Conservation (phyloP, 2,888 invertebrate genomes). For the Nemotelus nigrinus region DNA sequence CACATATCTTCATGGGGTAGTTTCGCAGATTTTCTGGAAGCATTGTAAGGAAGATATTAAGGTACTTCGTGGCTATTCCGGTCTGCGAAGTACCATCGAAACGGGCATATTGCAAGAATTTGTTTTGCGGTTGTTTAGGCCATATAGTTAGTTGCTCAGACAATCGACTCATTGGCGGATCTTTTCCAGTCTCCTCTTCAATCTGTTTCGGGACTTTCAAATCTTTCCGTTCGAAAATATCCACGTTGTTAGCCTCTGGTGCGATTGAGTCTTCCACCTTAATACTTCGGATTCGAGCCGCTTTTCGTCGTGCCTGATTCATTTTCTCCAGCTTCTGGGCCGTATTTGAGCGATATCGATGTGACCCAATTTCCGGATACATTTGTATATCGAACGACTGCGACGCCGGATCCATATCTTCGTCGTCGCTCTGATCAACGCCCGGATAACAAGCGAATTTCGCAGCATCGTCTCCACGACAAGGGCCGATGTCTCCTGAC, state of each 20-base stretch:
- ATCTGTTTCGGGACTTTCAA: conserved; percentile 56
- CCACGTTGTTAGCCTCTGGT: conserved; percentile 67
- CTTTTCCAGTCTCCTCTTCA: conserved; percentile 59
- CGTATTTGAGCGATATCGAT: conserved; percentile 84
- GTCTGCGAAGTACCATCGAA: conserved; percentile 90
- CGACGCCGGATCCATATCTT: conserved; percentile 73
- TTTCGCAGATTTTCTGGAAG: conserved; percentile 80
- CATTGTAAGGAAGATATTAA: conserved; percentile 92
- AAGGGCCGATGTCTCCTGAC: conserved; percentile 33
- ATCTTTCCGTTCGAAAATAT: conserved; percentile 42
- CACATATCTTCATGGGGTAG: conserved; percentile 84
- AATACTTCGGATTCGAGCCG: conserved; percentile 78
- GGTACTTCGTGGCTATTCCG: conserved; percentile 81
- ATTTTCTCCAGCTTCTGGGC: conserved; percentile 89
- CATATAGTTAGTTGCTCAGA: conserved; percentile 80
- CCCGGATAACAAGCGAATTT: conserved; percentile 77
- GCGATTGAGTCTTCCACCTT: conserved; percentile 74
- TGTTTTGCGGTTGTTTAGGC: conserved; percentile 82
- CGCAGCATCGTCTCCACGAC: conserved; percentile 58
- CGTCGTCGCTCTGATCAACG: conserved; percentile 80
- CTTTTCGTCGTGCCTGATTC: conserved; percentile 84
- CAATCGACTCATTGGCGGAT: conserved; percentile 69
- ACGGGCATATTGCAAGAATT: conserved; percentile 88
- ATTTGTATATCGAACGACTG: conserved; percentile 84
- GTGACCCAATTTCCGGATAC: conserved; percentile 71